These are phyloP conservation scores for Eupithecia inturbata DNA, from an alignment of 2,888 invertebrate species.

Conservation along the genomic window DNA sequence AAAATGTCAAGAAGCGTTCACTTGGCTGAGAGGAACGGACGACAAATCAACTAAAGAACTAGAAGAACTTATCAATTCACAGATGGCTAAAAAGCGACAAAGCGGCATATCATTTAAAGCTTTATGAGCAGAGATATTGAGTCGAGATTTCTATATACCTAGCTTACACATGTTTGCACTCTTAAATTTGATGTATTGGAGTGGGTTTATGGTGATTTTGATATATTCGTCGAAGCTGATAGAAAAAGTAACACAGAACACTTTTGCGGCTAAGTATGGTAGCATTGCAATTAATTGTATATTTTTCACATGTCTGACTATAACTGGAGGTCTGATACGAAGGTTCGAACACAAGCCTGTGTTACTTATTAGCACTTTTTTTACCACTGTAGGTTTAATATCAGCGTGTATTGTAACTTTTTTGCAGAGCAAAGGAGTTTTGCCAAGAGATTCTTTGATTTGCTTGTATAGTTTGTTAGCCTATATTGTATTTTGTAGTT, in stretches of 20 bases:
- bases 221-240: conserved; percentile 37
- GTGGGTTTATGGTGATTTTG: conserved; percentile 29
- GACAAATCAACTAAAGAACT: conserved; percentile 35
- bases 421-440: conserved; percentile 27
- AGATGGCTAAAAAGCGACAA: neutral
- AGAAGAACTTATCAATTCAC: conserved; percentile 25
- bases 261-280: conserved; percentile 30
- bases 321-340: conserved; percentile 28
- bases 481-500: conserved; percentile 30
- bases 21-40: conserved; percentile 41
- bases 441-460: conserved; percentile 33
- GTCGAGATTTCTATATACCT: conserved; percentile 43
- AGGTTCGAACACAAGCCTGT: conserved; percentile 36
- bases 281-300: conserved; percentile 30
- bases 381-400: conserved; percentile 25
- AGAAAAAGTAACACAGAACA: conserved; percentile 26
- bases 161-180: conserved; percentile 33
- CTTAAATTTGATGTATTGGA: conserved; percentile 37
- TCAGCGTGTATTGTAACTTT: conserved; percentile 22
- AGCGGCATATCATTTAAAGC: neutral
- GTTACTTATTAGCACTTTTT: conserved; percentile 26
- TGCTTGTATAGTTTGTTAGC: conserved; percentile 37
- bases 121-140: conserved; percentile 10
- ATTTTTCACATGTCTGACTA: conserved; percentile 25
- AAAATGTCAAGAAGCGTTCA: conserved; percentile 37